Evolutionary conservation across 2,888 invertebrate genomes (phyloP), one percentile per base, ranked within the genome.

Genomic region (Metopia argyrocephala): DNA sequence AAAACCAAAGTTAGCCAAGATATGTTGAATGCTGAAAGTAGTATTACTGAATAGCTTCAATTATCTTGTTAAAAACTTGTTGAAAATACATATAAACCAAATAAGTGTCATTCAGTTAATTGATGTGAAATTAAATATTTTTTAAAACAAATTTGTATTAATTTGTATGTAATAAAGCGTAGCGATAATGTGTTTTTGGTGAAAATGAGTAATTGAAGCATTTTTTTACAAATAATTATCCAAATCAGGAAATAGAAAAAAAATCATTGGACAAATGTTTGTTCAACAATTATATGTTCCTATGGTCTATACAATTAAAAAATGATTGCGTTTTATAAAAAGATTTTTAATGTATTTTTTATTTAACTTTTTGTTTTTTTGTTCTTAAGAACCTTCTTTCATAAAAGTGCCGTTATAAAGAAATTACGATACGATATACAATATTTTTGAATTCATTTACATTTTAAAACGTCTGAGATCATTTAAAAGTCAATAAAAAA

Each of bases 401-500:
- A 48, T 48, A 21, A 48, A 46, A 57, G 7, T 45, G 45, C 69
- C 59, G 56, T 59, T 70, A 46, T 31, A 48, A 57, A 2, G 56
- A 38, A 38, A 38, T n/a, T n/a, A 38, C 2, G 15, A 31, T 27
- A 28, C 2, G 15, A 7, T 38, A 38, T 12, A 2, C 9, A 9
- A 57, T 31, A 28, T 31, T 20, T 57, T 57, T 28, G 9, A 46
- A 66, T 15, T 65, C 6, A 45, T 52, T 45, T 20, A 15, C 27
- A 62, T 54, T 70, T 50, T 2, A 70, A 70, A 61, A 45, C 3
- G 45, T 6, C 61, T 62, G 52, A 38, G 52, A 38, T 62, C 52
- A 71, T 61, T 71, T 62, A 25, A 61, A 62, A 71, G 62, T 71
- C 38, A 54, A 71, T 62, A 71, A 52, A 5, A 52, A 23, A 25